A percentile compares a stretch with the other conserved stretches of the same genome.
Conservation (phyloP, 2,888 invertebrate species). For the Masnerella sp. region DNA sequence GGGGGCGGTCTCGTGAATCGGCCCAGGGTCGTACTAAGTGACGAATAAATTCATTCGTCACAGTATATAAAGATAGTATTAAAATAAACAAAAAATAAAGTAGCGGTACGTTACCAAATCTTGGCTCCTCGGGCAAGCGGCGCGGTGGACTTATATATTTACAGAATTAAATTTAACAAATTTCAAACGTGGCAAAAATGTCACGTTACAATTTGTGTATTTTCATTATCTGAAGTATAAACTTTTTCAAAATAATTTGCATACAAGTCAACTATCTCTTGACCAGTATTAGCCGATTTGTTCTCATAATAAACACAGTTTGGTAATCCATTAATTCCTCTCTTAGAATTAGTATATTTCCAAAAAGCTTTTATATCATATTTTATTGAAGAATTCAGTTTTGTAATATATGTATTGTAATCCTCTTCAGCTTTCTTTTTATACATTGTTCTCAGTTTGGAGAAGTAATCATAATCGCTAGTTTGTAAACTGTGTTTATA, state of each 20-base stretch:
- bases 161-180: too few relatives aligned
- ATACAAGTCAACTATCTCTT: not conserved
- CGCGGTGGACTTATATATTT: too few relatives aligned
- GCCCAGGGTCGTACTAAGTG: too few relatives aligned
- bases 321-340: conserved; percentile 1
- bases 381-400: not conserved
- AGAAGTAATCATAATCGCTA: not conserved
- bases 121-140: too few relatives aligned
- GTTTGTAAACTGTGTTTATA: not conserved
- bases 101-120: too few relatives aligned
- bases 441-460: not conserved
- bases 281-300: not conserved
- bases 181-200: too few relatives aligned
- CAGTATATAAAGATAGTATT: too few relatives aligned
- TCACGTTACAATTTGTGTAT: too few relatives aligned
- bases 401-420: not conserved
- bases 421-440: not conserved
- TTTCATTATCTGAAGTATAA: not conserved
- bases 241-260: not conserved
- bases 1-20: too few relatives aligned
- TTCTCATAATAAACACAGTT: not conserved
- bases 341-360: conserved; percentile 4
- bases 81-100: too few relatives aligned
- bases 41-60: too few relatives aligned
- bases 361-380: conserved; percentile 3